A percentile compares a stretch with the other conserved stretches of the same genome.
These are phyloP conservation scores for Eilema caniola DNA, from an alignment of 2,888 invertebrate species.

Conservation along the genomic window DNA sequence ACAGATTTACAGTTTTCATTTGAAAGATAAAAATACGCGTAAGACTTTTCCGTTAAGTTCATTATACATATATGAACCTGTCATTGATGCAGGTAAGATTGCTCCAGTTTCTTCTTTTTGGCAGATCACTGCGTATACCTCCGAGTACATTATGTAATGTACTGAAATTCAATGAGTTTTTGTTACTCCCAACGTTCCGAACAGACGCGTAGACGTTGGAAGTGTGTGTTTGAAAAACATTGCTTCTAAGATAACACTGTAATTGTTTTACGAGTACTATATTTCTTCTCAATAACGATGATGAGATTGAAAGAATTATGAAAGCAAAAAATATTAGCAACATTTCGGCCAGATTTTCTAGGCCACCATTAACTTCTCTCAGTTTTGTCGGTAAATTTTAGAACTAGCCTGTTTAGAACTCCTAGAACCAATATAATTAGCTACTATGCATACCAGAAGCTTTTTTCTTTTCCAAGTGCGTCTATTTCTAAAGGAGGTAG, in stretches of 20 bases:
- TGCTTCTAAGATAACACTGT: constrained; percentile 3
- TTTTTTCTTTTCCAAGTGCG: too few relatives aligned
- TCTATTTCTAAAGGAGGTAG: too few relatives aligned
- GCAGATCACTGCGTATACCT: neutral
- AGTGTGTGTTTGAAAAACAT: constrained; percentile 18
- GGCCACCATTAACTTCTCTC: neutral
- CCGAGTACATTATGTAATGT: neutral
- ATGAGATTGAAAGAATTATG: constrained; percentile 8
- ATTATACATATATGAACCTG: neutral
- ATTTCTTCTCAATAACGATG: constrained; percentile 8
- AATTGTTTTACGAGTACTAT: neutral
- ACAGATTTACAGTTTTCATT: too few relatives aligned
- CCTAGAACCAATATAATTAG: too few relatives aligned
- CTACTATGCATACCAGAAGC: neutral
- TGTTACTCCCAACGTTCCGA: constrained; percentile 8
- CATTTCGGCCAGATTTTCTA: neutral
- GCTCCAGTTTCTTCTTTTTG: neutral
- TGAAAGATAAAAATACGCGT: too few relatives aligned
- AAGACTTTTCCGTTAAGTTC: too few relatives aligned
- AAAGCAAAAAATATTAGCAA: neutral
- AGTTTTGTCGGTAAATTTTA: too few relatives aligned
- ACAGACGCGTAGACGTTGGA: constrained; percentile 9
- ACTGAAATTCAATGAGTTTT: constrained; percentile 14
- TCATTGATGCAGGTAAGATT: neutral
- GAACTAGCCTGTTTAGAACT: too few relatives aligned